phyloP scores from a whole-genome alignment of 2,113 vertebrate genomes.

The Boulengeromyrus knoepffleri region DNA sequence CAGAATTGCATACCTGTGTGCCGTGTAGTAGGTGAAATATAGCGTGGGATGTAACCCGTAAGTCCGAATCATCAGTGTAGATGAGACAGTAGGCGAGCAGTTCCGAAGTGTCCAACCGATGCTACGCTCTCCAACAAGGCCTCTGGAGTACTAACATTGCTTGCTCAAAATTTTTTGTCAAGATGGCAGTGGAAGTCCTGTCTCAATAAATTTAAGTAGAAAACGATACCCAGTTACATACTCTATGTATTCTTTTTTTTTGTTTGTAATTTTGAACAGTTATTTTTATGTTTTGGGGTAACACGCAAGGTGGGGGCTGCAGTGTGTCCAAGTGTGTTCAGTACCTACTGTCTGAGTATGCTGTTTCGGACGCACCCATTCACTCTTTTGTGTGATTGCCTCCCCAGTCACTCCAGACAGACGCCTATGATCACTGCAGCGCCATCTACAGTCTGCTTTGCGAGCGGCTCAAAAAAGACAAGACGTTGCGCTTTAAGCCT shows the following conservation, averaged over 20 bases:
- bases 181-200: not conserved
- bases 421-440: slow-evolving; percentile 96
- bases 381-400: not conserved
- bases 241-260: not conserved
- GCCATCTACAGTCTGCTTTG: slow-evolving; percentile 97
- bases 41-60: not conserved
- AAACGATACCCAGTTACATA: not conserved
- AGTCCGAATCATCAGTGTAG: not conserved
- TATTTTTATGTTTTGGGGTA: not conserved
- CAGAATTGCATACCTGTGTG: not conserved
- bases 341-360: not conserved
- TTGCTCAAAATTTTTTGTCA: not conserved
- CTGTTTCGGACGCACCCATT: not conserved
- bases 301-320: not conserved
- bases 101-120: not conserved
- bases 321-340: not conserved
- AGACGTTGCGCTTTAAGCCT: slow-evolving; percentile 76
- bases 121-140: not conserved
- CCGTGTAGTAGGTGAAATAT: not conserved
- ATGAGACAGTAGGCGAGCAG: not conserved
- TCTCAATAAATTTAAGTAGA: not conserved
- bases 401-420: slow-evolving; percentile 77
- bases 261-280: not conserved
- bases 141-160: not conserved
- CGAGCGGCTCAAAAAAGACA: slow-evolving; percentile 90